Percentiles rank a stretch among this genome's conserved stretches.
These are phyloP conservation scores for Drosophila cardini DNA, from an alignment of 1,140 invertebrate species.

Conservation along the genomic window DNA sequence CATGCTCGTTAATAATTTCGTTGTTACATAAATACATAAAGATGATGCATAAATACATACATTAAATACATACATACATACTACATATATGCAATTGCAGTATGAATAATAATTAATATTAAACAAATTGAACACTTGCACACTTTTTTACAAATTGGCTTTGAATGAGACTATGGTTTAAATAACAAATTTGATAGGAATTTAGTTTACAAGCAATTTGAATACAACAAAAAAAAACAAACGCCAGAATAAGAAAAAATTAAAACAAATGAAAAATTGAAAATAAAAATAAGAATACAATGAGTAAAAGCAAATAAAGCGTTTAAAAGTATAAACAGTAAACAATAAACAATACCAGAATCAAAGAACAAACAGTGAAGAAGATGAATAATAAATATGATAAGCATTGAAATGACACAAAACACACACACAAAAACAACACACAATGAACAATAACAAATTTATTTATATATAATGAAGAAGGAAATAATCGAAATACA, in stretches of 20 bases:
- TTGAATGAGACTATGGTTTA: conserved; percentile 64
- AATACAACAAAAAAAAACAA: conserved; percentile 39
- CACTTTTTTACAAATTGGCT: conserved; percentile 71
- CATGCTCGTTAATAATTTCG: conserved; percentile 70
- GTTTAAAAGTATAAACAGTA: conserved; percentile 4
- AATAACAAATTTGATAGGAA: conserved; percentile 57
- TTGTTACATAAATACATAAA: conserved; percentile 64
- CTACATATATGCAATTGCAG: conserved; percentile 31
- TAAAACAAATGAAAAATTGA: conserved; percentile 9
- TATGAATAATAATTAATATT: conserved; percentile 41
- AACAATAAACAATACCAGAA: conserved; percentile 15
- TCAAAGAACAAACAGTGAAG: conserved; percentile 13
- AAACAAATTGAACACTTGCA: conserved; percentile 62
- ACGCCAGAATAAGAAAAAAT: no score
- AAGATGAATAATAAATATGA: conserved; percentile 44
- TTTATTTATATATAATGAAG: conserved; percentile 77
- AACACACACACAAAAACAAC: conserved; percentile 46
- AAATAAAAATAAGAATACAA: conserved; percentile 22
- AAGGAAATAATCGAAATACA: conserved; percentile 72
- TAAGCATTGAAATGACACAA: conserved; percentile 58
- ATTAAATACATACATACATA: conserved; percentile 12
- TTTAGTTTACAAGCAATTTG: conserved; percentile 76
- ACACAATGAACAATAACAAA: conserved; percentile 73
- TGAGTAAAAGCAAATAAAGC: neutral
- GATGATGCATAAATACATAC: conserved; percentile 4